Evolutionary conservation across 2,113 vertebrate species (phyloP), one percentile per base, ranked within the genome.

Genomic region (Argyrosomus japonicus): DNA sequence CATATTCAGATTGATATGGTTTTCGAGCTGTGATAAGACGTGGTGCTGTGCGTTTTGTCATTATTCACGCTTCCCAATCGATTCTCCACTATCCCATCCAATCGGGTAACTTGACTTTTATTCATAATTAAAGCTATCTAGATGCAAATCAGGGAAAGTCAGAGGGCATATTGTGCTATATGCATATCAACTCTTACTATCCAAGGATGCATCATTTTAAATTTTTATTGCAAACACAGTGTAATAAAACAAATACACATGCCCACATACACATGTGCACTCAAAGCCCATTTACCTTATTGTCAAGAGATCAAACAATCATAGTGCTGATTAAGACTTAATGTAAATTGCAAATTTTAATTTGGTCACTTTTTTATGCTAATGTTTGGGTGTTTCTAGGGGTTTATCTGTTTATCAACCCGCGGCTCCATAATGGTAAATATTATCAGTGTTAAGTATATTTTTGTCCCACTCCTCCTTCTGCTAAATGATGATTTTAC

Each of bases 101-200:
- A 91, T 92, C 63, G 77, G 79, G 86, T 93, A 88, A 92, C 91
- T 94, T 94, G 95, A 94, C 93, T 94, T 94, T 94, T 94, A 93
- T 88, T 93, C 90, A 92, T 95, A 95, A 96, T 95, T 96, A 96
- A 95, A 95, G 93, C 93, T 93, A 95, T 95, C 93, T 95, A 94
- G 87, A 95, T 95, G 95, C 94, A 95, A 96, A 95, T 95, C 89
- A 93, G 89, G 83, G 74, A 84, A 87, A 92, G 91, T 92, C 92
- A 92, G 83, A 88, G 83, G 90, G 88, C 87, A 91, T 81, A 85
- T 88, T 92, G 88, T 90, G 84, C 88, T 87, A 87, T 88, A 78
- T 87, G 79, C 75, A 84, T 82, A 69, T 87, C 51, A 87, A 88
- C 81, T 77, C 78, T 82, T 56, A 64, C 75, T 51, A 82, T 91